Conservation (phyloP, 2,888 invertebrate species). For the Apodemia zela region DNA sequence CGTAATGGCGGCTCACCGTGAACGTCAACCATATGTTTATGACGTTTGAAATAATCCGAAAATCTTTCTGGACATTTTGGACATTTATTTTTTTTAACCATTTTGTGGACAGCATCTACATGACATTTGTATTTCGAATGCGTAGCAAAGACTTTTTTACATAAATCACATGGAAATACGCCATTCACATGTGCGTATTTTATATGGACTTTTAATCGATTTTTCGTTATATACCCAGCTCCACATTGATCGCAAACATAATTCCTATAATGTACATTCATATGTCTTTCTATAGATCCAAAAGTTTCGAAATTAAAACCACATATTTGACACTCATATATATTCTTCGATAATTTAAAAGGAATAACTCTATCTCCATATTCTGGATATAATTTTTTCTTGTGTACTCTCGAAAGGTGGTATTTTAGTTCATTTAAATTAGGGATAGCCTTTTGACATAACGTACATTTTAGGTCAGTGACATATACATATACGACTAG, state of each 20-base stretch:
- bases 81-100: conserved; percentile 56
- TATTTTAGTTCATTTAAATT: conserved; percentile 49
- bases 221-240: conserved; percentile 56
- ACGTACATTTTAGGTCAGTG: conserved; percentile 47
- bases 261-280: conserved; percentile 63
- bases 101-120: conserved; percentile 51
- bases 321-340: conserved; percentile 54
- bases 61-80: conserved; percentile 57
- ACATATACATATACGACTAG: conserved; percentile 57
- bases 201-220: conserved; percentile 53
- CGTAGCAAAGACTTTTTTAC: conserved; percentile 52
- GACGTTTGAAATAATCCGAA: conserved; percentile 54
- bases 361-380: conserved; percentile 56
- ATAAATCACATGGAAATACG: conserved; percentile 48
- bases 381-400: conserved; percentile 47
- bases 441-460: conserved; percentile 41
- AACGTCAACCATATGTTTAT: conserved; percentile 55
- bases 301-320: conserved; percentile 58
- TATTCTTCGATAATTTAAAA: conserved; percentile 45
- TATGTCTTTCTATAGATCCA: conserved; percentile 57
- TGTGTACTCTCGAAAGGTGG: conserved; percentile 49
- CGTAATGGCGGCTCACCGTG: conserved; percentile 52
- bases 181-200: conserved; percentile 53
- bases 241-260: conserved; percentile 61
- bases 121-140: conserved; percentile 56